Conservation (phyloP, 2,888 invertebrate species). For the Stenodema calcarata region DNA sequence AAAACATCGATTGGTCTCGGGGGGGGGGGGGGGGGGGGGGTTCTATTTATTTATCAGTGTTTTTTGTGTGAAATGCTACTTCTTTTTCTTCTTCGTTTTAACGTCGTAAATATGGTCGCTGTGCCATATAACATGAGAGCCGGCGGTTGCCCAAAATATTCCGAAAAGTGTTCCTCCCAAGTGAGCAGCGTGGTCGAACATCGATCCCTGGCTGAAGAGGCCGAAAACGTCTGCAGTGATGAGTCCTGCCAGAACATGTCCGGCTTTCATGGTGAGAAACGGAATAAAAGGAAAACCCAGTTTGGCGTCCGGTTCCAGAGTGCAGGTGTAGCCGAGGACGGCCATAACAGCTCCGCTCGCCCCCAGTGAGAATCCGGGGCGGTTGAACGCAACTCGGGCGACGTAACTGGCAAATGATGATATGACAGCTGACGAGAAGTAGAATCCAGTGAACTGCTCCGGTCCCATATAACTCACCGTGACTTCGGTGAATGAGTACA, state of each 20-base stretch:
- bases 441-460: conserved; percentile 19
- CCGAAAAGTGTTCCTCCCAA: conserved; percentile 17
- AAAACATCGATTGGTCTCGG: no score
- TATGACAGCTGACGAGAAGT: not conserved
- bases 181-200: conserved; percentile 35
- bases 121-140: not conserved
- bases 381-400: not conserved
- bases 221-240: conserved; percentile 6
- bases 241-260: not conserved
- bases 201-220: not conserved
- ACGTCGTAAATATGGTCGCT: conserved; percentile 17
- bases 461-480: not conserved
- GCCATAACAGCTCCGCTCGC: conserved; percentile 32
- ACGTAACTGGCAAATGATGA: conserved; percentile 17
- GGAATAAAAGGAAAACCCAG: not conserved
- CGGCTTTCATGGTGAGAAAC: conserved; percentile 6
- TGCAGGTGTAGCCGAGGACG: not conserved
- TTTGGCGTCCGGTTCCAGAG: not conserved
- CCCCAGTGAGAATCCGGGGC: conserved; percentile 21
- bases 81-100: not conserved
- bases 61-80: not conserved
- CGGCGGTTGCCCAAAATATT: conserved; percentile 20
- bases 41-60: not conserved
- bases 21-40: no score
- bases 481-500: conserved; percentile 5